phyloP scores from a whole-genome alignment of 2,113 vertebrate species.

The Aegithalos caudatus region DNA sequence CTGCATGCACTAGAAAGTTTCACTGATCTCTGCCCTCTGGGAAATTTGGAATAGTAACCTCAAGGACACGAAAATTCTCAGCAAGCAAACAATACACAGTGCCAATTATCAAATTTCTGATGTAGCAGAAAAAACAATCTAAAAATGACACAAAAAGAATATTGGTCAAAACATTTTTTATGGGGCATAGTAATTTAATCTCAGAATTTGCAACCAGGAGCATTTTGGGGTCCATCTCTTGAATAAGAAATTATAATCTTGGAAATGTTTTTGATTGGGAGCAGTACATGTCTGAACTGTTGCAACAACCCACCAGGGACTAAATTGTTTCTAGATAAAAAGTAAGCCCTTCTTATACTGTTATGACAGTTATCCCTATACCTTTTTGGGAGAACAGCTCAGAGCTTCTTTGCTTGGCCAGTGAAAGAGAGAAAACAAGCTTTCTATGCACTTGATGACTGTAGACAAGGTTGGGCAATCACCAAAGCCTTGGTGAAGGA shows the following conservation, averaged over 20 bases:
- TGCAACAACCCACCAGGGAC: not conserved
- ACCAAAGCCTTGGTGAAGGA: not conserved
- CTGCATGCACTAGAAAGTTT: not conserved
- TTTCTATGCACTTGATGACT: not conserved
- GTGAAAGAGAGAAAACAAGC: not conserved
- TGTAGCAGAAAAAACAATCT: not conserved
- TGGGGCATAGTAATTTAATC: not conserved
- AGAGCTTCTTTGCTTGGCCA: not conserved
- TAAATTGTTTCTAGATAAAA: not conserved
- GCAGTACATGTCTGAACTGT: not conserved
- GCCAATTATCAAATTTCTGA: not conserved
- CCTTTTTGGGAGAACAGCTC: not conserved
- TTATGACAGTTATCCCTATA: not conserved
- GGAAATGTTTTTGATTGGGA: not conserved
- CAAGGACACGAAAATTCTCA: not conserved
- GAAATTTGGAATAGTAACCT: not conserved
- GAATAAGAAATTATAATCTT: not conserved
- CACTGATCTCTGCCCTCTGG: not conserved
- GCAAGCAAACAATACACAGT: not conserved
- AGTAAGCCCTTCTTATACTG: not conserved
- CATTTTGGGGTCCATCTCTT: not conserved
- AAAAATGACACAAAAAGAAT: not conserved
- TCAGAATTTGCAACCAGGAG: not conserved
- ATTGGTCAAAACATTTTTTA: not conserved
- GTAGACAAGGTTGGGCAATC: not conserved